phyloP scores from a whole-genome alignment of 2,113 vertebrate species.

The Coregonus clupeaformis region DNA sequence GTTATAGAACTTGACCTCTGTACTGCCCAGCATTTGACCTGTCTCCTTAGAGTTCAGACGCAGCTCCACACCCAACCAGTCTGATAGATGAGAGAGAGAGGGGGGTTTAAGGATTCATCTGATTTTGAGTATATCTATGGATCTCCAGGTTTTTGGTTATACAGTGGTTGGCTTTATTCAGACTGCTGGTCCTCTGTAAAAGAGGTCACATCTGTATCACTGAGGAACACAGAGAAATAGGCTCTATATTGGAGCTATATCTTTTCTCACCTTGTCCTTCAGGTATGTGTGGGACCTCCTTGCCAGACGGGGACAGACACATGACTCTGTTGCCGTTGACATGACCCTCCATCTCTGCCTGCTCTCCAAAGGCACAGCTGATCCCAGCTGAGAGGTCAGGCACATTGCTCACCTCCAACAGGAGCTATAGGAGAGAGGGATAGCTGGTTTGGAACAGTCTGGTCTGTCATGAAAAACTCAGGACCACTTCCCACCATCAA shows the following conservation, averaged over 20 bases:
- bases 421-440: slow-evolving; percentile 71
- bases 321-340: slow-evolving; percentile 83
- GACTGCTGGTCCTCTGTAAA: too few relatives aligned
- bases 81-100: slow-evolving; percentile 57
- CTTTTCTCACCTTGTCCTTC: slow-evolving; percentile 81
- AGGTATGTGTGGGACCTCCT: slow-evolving; percentile 86
- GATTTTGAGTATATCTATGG: too few relatives aligned
- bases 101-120: too few relatives aligned
- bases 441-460: too few relatives aligned
- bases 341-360: slow-evolving; percentile 83
- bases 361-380: slow-evolving; percentile 85
- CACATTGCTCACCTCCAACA: slow-evolving; percentile 83
- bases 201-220: too few relatives aligned
- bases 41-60: slow-evolving; percentile 91
- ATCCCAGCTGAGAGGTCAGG: slow-evolving; percentile 85
- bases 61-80: slow-evolving; percentile 89
- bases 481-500: not conserved
- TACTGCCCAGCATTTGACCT: slow-evolving; percentile 89
- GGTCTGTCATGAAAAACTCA: too few relatives aligned
- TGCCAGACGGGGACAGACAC: slow-evolving; percentile 84
- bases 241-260: not conserved
- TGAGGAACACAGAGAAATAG: not conserved
- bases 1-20: slow-evolving; percentile 97
- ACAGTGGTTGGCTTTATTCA: too few relatives aligned
- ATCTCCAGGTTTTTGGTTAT: too few relatives aligned